Evolutionary conservation across 1,140 invertebrate species (phyloP), one percentile per base, ranked within the genome.

Genomic region (Heliconius himera): DNA sequence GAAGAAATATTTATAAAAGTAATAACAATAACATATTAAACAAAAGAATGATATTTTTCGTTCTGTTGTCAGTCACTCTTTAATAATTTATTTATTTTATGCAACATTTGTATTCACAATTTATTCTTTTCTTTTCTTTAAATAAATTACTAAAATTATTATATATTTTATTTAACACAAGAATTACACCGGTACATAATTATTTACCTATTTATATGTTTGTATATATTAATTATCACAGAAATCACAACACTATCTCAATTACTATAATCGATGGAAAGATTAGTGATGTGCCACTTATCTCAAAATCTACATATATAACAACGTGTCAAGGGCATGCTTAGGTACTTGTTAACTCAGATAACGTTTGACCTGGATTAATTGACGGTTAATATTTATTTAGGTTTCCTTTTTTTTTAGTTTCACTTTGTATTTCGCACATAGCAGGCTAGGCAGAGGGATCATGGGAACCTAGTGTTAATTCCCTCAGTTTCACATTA

Each of bases 241-340:
- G 54, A 66, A 26, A 29, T 11, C 3, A 16, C 60, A 66, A 66
- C 60, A 66, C 60, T 66, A 29, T 66, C 60, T 66, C 60, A 66
- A 29, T 66, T 66, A 66, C 22, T 29, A 29, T 66, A 66, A 66
- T 66, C 26, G 26, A 66, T 66, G 60, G 60, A 66, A 60, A 66
- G 60, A 66, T 66, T 66, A 66, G 60, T 66, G 60, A 29, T 66
- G 60, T 66, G 60, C 60, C 60, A 29, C 9, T 66, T 66, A 66
- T 66, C 60, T 66, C 60, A 29, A 66, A 66, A 66, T 66, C 60
- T 29, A 66, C 60, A 66, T 29, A 16, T n/a, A 66, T 66, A 66
- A 5, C 26, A 66, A 22, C 60, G 13, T 26, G 60, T n/a, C 60
- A 66, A 66, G 60, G 60, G 22, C 60, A 66, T 16, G 13, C 60